phyloP scores from a whole-genome alignment of 1,140 invertebrate genomes.

The Brachionus calyciflorus region DNA sequence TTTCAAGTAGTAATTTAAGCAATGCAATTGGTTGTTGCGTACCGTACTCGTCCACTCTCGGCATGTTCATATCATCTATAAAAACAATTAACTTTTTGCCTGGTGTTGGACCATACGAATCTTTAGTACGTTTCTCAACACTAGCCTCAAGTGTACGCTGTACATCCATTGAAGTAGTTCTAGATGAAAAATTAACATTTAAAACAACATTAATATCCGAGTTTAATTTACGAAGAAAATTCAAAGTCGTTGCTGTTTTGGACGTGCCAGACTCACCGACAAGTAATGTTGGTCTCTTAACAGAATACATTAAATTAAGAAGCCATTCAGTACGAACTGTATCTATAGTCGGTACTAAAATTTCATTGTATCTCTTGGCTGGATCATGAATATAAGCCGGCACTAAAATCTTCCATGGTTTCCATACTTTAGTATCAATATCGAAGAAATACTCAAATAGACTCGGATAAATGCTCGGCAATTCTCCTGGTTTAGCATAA shows the following conservation, averaged over 20 bases:
- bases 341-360: slow-evolving; percentile 82
- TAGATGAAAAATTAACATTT: slow-evolving; percentile 82
- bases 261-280: slow-evolving; percentile 84
- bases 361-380: slow-evolving; percentile 71
- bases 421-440: slow-evolving; percentile 69
- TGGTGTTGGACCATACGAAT: slow-evolving; percentile 78
- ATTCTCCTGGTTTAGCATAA: slow-evolving; percentile 63
- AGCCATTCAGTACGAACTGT: slow-evolving; percentile 75
- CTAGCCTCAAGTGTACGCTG: slow-evolving; percentile 79
- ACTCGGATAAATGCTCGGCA: slow-evolving; percentile 68
- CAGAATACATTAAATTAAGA: slow-evolving; percentile 73
- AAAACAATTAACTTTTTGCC: slow-evolving; percentile 82
- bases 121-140: slow-evolving; percentile 82
- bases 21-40: slow-evolving; percentile 87
- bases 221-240: slow-evolving; percentile 73
- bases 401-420: slow-evolving; percentile 77
- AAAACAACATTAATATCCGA: slow-evolving; percentile 70
- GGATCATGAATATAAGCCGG: slow-evolving; percentile 72
- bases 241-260: slow-evolving; percentile 79
- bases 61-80: slow-evolving; percentile 91
- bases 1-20: slow-evolving; percentile 78
- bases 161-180: slow-evolving; percentile 81
- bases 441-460: slow-evolving; percentile 80
- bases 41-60: slow-evolving; percentile 77
- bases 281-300: slow-evolving; percentile 74